Percentiles rank a stretch among this genome's conserved stretches.
Evolutionary conservation across 2,888 invertebrate species (phyloP).

Genomic region (Vanessa cardui): DNA sequence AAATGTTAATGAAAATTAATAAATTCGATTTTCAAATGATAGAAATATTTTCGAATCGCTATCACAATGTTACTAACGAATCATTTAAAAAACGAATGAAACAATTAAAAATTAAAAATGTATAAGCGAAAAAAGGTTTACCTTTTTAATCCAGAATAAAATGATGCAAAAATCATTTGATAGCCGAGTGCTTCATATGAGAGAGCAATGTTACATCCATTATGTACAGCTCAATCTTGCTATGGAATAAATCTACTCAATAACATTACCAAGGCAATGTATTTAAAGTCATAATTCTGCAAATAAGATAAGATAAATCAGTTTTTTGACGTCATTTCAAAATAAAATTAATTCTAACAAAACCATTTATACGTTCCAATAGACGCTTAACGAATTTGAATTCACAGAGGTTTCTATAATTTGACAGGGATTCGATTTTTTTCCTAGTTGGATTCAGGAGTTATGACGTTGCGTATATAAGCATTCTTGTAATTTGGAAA

Average conservation of each 20-base stretch:
- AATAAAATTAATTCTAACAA: conserved; percentile 17
- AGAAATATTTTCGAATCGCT: too few species aligned
- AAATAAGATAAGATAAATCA: conserved; percentile 39
- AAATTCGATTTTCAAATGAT: too few species aligned
- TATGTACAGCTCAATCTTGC: conserved; percentile 18
- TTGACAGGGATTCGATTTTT: too few species aligned
- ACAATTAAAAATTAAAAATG: not conserved
- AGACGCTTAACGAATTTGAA: too few species aligned
- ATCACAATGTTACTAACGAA: not conserved
- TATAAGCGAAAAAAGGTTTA: conserved; percentile 30
- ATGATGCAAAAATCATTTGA: conserved; percentile 39
- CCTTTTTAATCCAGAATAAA: conserved; percentile 28
- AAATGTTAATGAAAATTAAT: too few species aligned
- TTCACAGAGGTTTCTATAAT: too few species aligned
- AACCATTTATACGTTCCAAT: not conserved
- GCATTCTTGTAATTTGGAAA: too few species aligned
- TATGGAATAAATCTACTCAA: conserved; percentile 17
- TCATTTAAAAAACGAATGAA: conserved; percentile 8
- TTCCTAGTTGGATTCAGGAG: too few species aligned
- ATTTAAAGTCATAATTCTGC: conserved; percentile 27
- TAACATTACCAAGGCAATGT: conserved; percentile 16
- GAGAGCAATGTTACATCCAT: conserved; percentile 35
- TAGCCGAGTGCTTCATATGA: conserved; percentile 41
- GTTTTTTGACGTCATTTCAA: conserved; percentile 22
- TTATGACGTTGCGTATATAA: too few species aligned